Base-by-base conservation (phyloP, 2,888 invertebrate genomes). In the Cactoblastis cactorum region DNA sequence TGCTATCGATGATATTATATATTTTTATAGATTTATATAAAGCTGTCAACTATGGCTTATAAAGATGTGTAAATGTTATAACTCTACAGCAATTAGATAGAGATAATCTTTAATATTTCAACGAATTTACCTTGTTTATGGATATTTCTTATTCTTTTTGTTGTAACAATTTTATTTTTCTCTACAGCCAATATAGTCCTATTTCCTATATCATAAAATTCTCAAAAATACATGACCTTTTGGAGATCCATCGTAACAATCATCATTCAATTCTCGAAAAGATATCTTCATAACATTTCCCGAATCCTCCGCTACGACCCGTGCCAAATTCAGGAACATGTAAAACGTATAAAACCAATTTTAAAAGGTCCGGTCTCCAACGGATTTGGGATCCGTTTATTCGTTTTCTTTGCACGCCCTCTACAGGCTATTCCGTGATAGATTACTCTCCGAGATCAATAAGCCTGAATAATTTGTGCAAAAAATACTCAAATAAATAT, bases 401-500 rank as follows among this genome's bases (percentile, higher is more conserved):
- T 60, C 63, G 71, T 71, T 66, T 67, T 63, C 75, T 73, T 73
- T 71, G 69, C 67, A 66, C 65, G 73, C 68, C 63, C 70, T 66
- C 59, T 38, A 64, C 62, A 69, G 66, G 69, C 69, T 73, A 74
- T 76, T 71, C 66, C 54, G 72, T 82, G 80, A 82, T 82, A 80
- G 78, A 83, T 82, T 73, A 72, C 71, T 67, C 55, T 63, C 73
- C 68, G 65, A 74, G 77, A 72, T 77, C 79, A 79, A 81, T 80
- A 81, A 80, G 74, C 77, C 67, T 78, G 77, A 77, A 82, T 80
- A 81, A 81, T 79, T 80, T 75, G 70, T 63, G 68, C 65, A 71
- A 80, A 80, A 81, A 79, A 74, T 69, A 69, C 66, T 67, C 66
- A 63, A 73, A 76, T 70, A 76, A 77, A 77, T 71, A 69, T 61